Conservation (phyloP, 2,888 invertebrate genomes). For the Nemotelus nigrinus region DNA sequence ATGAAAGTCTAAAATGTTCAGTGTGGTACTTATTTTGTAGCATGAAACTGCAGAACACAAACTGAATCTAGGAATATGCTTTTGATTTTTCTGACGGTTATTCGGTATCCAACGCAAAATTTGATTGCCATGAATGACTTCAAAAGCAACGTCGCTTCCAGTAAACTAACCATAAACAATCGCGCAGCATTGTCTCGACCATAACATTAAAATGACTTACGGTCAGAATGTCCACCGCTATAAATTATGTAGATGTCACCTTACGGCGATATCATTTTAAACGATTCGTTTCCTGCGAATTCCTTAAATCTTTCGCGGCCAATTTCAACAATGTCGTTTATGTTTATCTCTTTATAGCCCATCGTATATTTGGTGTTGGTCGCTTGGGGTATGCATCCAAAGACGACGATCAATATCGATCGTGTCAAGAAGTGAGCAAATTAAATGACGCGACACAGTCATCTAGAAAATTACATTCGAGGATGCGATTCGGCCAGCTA, state of each 20-base stretch:
- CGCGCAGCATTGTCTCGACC: no score
- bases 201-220: background rate
- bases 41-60: no score
- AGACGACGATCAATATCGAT: background rate
- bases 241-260: constrained; percentile 16
- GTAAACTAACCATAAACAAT: no score
- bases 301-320: constrained; percentile 22
- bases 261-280: constrained; percentile 12
- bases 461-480: constrained; percentile 37
- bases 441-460: constrained; percentile 38
- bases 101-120: no score
- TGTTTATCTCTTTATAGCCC: background rate
- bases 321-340: constrained; percentile 28
- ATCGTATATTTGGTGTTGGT: background rate
- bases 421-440: constrained; percentile 35
- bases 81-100: no score
- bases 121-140: no score
- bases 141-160: no score
- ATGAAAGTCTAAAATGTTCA: no score
- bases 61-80: no score
- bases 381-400: no score
- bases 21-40: no score
- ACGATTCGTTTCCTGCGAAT: constrained; percentile 6
- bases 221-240: background rate
- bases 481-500: background rate